These are phyloP conservation scores for Clusia tigrina DNA, from an alignment of 2,888 invertebrate species.

Conservation along the genomic window DNA sequence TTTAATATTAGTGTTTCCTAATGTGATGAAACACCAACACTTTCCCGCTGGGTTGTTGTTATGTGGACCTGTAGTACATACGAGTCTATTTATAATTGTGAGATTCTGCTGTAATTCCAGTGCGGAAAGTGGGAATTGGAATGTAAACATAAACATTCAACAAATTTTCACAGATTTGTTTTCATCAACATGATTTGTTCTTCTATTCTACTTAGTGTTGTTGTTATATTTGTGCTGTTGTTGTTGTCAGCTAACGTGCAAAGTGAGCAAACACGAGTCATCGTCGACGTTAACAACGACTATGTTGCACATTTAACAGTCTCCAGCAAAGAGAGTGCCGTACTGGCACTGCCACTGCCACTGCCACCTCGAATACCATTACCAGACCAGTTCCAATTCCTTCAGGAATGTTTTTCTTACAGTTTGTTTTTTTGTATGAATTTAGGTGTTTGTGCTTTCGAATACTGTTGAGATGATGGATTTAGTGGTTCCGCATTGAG, in stretches of 20 bases:
- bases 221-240: background rate
- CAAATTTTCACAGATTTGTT: conserved; percentile 27
- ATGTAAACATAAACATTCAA: conserved; percentile 33
- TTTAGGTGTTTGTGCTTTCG: background rate
- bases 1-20: too few species aligned
- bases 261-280: conserved; percentile 5
- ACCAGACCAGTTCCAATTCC: background rate
- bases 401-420: background rate
- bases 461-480: conserved; percentile 6
- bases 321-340: background rate
- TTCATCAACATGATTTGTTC: conserved; percentile 17
- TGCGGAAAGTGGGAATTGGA: conserved; percentile 35
- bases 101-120: conserved; percentile 24
- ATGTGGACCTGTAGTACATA: too few species aligned
- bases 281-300: conserved; percentile 2
- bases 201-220: background rate
- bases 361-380: background rate
- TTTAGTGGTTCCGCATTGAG: conserved; percentile 11
- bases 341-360: background rate
- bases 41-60: too few species aligned
- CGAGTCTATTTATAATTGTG: too few species aligned
- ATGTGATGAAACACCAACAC: too few species aligned
- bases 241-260: background rate
- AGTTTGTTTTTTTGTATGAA: background rate
- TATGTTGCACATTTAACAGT: conserved; percentile 1